These are phyloP conservation scores for Nasonovia ribisnigri DNA, from an alignment of 2,888 invertebrate species.

Conservation along the genomic window DNA sequence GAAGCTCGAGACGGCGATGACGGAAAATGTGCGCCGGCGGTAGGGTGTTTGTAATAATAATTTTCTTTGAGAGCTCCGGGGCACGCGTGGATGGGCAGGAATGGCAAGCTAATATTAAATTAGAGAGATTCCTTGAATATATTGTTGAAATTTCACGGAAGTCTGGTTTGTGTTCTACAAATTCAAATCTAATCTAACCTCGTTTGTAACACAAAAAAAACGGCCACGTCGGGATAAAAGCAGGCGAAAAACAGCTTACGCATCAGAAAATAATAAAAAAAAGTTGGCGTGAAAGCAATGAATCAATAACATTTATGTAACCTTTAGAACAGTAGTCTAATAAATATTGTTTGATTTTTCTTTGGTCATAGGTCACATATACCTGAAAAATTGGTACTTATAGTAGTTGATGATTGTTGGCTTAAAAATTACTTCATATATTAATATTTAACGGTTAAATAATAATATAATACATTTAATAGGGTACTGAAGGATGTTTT, in stretches of 20 bases:
- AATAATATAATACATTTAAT: background rate
- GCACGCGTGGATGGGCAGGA: constrained; percentile 55
- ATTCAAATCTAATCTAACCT: constrained; percentile 58
- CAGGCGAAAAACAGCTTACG: background rate
- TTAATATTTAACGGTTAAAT: background rate
- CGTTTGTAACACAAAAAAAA: background rate
- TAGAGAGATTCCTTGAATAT: constrained; percentile 63
- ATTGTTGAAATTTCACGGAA: constrained; percentile 57
- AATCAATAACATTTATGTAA: background rate
- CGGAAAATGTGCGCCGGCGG: background rate
- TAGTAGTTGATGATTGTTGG: background rate
- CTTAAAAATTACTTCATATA: background rate
- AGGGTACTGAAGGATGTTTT: background rate
- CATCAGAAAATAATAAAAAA: background rate
- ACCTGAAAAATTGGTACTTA: background rate
- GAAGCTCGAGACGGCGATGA: constrained; percentile 32
- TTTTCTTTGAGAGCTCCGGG: constrained; percentile 61
- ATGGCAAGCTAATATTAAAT: constrained; percentile 59
- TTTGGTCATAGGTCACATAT: background rate
- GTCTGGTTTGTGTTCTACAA: constrained; percentile 51
- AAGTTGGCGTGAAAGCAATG: background rate
- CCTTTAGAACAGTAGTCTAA: background rate
- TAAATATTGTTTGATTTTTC: background rate
- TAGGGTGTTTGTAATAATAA: constrained; percentile 56
- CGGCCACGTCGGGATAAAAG: background rate